Conservation (phyloP, 2,888 invertebrate genomes). For the Torymus aiolomorphi region DNA sequence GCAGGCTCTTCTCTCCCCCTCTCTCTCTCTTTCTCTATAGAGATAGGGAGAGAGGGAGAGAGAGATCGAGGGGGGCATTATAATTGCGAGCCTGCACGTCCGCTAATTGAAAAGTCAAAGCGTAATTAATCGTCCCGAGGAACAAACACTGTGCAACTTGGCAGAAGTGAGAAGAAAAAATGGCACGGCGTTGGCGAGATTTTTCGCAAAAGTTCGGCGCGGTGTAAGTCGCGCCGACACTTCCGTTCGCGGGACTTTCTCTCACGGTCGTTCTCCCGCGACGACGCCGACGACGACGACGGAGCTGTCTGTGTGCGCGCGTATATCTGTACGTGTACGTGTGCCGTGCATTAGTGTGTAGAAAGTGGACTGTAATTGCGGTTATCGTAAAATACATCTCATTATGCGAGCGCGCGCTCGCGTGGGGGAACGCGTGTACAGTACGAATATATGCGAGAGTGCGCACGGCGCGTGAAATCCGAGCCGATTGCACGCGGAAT, state of each 20-base stretch:
- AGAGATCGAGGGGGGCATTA: slow-evolving; percentile 17
- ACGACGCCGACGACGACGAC: slow-evolving; percentile 46
- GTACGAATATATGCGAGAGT: slow-evolving; percentile 8
- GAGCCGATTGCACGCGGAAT: slow-evolving; percentile 37
- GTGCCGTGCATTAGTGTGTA: slow-evolving; percentile 57
- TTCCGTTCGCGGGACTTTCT: slow-evolving; percentile 62
- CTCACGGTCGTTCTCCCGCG: slow-evolving; percentile 67
- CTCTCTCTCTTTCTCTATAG: too few relatives aligned
- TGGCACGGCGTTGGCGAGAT: neutral
- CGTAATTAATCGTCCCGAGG: slow-evolving; percentile 27
- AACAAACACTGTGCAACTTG: too few relatives aligned
- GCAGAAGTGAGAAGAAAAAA: too few relatives aligned
- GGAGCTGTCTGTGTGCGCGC: too few relatives aligned
- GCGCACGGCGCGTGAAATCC: slow-evolving; percentile 53
- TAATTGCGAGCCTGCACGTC: slow-evolving; percentile 14
- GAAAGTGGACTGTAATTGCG: slow-evolving; percentile 67
- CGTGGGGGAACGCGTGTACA: neutral
- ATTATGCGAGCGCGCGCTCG: slow-evolving; percentile 45
- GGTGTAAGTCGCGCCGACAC: slow-evolving; percentile 8
- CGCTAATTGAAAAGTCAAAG: slow-evolving; percentile 42
- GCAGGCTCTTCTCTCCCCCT: neutral
- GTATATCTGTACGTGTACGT: slow-evolving; percentile 23
- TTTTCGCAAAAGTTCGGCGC: slow-evolving; percentile 24
- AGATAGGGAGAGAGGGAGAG: neutral
- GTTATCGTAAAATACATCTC: slow-evolving; percentile 58